phyloP scores from a whole-genome alignment of 2,113 vertebrate species.

The Channa argus region DNA sequence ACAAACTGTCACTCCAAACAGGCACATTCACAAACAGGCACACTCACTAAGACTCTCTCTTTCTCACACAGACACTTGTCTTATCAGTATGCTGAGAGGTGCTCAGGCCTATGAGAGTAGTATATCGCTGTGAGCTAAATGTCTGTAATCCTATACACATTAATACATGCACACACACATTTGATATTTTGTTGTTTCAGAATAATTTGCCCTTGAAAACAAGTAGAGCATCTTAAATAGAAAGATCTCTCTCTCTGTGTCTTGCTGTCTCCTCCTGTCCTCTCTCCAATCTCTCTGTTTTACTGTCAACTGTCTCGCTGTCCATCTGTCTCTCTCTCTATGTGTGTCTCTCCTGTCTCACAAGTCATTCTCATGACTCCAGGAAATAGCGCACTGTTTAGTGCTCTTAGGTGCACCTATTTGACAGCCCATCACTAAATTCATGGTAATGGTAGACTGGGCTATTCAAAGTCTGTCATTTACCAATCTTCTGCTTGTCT shows the following conservation, averaged over 20 bases:
- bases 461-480: slow-evolving; percentile 50
- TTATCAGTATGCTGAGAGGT: slow-evolving; percentile 69
- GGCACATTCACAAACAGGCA: slow-evolving; percentile 18
- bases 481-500: slow-evolving; percentile 31
- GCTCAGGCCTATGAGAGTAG: slow-evolving; percentile 56
- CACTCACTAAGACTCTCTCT: slow-evolving; percentile 20
- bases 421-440: slow-evolving; percentile 62
- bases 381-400: slow-evolving; percentile 34
- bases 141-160: slow-evolving; percentile 65
- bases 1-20: slow-evolving; percentile 10
- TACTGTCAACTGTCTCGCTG: background rate
- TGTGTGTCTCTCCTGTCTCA: background rate
- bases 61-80: slow-evolving; percentile 42
- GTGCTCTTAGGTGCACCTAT: slow-evolving; percentile 35
- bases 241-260: slow-evolving; percentile 19
- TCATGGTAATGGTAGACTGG: slow-evolving; percentile 27
- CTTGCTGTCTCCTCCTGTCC: background rate
- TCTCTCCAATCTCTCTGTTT: background rate
- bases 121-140: slow-evolving; percentile 74
- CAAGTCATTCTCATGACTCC: slow-evolving; percentile 13
- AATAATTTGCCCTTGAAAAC: slow-evolving; percentile 73
- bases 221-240: slow-evolving; percentile 61
- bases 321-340: background rate
- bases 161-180: slow-evolving; percentile 30
- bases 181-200: slow-evolving; percentile 69